Conservation (phyloP, 2,797 vertebrate genomes). For the Chelmon rostratus region DNA sequence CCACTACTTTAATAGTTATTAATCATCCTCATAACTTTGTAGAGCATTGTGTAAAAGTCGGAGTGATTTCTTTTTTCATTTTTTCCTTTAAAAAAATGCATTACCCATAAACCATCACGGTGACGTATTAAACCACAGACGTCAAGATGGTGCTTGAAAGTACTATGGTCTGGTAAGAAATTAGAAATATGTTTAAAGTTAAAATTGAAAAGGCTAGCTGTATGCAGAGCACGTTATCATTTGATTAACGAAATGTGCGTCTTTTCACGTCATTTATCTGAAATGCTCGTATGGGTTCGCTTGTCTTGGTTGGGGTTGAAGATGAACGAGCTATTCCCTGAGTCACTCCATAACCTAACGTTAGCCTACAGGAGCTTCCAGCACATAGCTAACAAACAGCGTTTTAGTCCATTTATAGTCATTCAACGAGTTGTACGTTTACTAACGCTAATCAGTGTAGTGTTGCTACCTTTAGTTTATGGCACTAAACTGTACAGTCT, state of each 20-base stretch:
- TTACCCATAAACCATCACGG: conserved; percentile 72
- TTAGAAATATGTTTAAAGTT: conserved; percentile 46
- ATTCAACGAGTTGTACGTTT: not conserved
- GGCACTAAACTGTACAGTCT: fast-evolving
- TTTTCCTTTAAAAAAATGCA: conserved; percentile 10
- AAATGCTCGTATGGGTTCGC: not conserved
- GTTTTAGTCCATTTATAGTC: not conserved
- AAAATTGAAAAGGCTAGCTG: not conserved
- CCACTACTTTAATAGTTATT: too few species aligned
- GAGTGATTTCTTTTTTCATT: not conserved
- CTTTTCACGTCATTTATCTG: not conserved
- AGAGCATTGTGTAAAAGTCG: not conserved
- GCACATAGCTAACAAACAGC: not conserved
- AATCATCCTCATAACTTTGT: not conserved
- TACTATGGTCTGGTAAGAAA: conserved; percentile 96
- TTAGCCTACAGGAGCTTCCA: conserved; percentile 78
- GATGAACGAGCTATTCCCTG: conserved; percentile 51
- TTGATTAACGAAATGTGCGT: fast-evolving
- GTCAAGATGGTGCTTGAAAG: conserved; percentile 95
- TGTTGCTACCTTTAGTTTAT: not conserved
- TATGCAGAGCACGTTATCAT: fast-evolving
- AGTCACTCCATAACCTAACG: conserved; percentile 62
- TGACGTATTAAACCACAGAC: conserved; percentile 49
- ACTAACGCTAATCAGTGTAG: fast-evolving
- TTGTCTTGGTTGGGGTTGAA: not conserved